phyloP scores from a whole-genome alignment of 2,888 invertebrate species.

The Lasioglossum malachurum region DNA sequence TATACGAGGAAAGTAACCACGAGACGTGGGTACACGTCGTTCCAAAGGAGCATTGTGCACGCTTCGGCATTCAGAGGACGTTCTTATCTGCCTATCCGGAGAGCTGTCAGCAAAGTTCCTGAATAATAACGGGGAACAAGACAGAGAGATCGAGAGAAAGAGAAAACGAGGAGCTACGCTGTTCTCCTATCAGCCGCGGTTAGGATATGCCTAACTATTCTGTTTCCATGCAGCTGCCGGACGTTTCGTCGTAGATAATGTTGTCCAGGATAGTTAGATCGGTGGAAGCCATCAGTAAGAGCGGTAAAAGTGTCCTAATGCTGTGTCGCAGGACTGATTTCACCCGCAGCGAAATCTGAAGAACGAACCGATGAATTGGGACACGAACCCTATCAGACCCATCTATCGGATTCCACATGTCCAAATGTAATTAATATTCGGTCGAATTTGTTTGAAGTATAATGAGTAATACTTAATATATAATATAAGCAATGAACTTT shows the following conservation, averaged over 20 bases:
- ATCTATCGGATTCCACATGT: neutral
- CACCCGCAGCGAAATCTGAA: neutral
- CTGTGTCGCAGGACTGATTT: conserved; percentile 6
- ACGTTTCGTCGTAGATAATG: conserved; percentile 83
- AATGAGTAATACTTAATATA: too few species aligned
- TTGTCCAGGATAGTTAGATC: conserved; percentile 74
- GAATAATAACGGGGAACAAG: conserved; percentile 83
- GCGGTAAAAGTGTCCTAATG: conserved; percentile 62
- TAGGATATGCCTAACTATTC: conserved; percentile 84
- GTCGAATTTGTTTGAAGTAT: neutral
- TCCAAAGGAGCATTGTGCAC: conserved; percentile 80
- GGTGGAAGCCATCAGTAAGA: conserved; percentile 65
- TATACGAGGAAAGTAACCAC: conserved; percentile 62
- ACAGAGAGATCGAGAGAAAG: conserved; percentile 61
- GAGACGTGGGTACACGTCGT: conserved; percentile 70
- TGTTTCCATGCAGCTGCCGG: conserved; percentile 81
- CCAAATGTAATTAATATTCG: neutral
- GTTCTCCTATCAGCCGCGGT: conserved; percentile 80
- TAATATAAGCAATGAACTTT: too few species aligned
- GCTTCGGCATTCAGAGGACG: conserved; percentile 84
- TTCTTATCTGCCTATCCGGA: conserved; percentile 85
- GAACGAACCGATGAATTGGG: neutral
- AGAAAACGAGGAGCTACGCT: conserved; percentile 67
- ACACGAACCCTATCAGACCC: neutral
- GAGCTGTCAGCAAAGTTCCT: conserved; percentile 85